Evolutionary conservation across 2,113 vertebrate species (phyloP).

Genomic region (Eupsittula cactorum): DNA sequence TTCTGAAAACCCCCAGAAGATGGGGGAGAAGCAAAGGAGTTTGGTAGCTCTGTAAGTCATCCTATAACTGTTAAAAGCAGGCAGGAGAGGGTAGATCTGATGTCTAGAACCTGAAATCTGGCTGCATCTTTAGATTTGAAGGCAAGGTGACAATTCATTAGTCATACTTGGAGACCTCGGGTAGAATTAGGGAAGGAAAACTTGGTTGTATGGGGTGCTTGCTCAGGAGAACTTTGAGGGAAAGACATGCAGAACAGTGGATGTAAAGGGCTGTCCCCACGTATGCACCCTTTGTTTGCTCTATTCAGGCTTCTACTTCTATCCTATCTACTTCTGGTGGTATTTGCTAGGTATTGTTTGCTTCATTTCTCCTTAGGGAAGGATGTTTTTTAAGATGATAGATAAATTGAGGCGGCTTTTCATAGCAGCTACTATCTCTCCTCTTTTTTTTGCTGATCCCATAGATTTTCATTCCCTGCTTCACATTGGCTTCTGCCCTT

Average conservation of each 20-base stretch:
- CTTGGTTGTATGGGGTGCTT: background rate
- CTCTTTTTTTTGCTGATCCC: background rate
- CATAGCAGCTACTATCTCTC: background rate
- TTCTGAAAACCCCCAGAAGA: background rate
- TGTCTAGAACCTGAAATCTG: background rate
- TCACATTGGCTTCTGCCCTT: background rate
- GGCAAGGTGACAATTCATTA: no score
- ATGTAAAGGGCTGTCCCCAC: background rate
- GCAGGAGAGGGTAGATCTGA: background rate
- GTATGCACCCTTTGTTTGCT: background rate
- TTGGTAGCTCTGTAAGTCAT: background rate
- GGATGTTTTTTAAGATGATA: background rate
- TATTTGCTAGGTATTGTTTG: background rate
- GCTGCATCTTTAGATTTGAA: background rate
- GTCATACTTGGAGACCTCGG: background rate
- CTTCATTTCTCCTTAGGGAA: background rate
- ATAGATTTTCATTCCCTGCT: background rate
- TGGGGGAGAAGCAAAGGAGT: background rate
- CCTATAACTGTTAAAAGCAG: background rate
- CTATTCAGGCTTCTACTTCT: background rate
- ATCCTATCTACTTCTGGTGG: background rate
- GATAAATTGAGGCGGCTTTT: background rate
- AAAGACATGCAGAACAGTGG: background rate
- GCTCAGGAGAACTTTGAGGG: background rate
- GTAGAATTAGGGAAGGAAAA: background rate